phyloP scores from a whole-genome alignment of 2,113 vertebrate genomes.

The Coryphaenoides rupestris region DNA sequence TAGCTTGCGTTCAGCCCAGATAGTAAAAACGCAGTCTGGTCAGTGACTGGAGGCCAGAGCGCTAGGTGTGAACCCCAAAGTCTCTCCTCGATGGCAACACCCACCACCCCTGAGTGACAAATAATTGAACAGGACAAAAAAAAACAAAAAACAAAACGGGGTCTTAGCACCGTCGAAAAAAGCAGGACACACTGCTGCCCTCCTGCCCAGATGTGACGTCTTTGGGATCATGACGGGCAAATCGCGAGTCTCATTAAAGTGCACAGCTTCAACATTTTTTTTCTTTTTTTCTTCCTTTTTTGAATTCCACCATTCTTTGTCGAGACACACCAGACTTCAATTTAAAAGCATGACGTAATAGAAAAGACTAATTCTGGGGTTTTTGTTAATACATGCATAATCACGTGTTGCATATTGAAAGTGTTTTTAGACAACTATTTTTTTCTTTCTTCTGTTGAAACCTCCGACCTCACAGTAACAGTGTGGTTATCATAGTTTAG shows the following conservation, averaged over 20 bases:
- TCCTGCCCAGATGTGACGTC: constrained; percentile 32
- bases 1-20: too few species aligned
- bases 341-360: constrained; percentile 50
- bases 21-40: too few species aligned
- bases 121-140: constrained; percentile 1
- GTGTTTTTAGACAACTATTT: constrained; percentile 42
- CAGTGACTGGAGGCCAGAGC: too few species aligned
- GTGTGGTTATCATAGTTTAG: constrained; percentile 2
- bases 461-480: constrained; percentile 34
- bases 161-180: constrained; percentile 61
- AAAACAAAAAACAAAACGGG: constrained; percentile 31
- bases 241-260: constrained; percentile 62
- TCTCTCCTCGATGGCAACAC: constrained; percentile 22
- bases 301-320: constrained; percentile 12
- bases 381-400: constrained; percentile 47
- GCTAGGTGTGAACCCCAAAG: constrained; percentile 25
- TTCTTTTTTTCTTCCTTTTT: not conserved
- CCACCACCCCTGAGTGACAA: constrained; percentile 64
- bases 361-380: constrained; percentile 17
- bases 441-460: constrained; percentile 29
- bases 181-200: constrained; percentile 39
- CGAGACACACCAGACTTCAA: constrained; percentile 31
- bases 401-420: constrained; percentile 61
- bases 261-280: constrained; percentile 40
- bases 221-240: constrained; percentile 47